Evolutionary conservation across 2,797 vertebrate genomes (phyloP), one percentile per base, ranked within the genome.

Genomic region (Enteromius trimaculatus): DNA sequence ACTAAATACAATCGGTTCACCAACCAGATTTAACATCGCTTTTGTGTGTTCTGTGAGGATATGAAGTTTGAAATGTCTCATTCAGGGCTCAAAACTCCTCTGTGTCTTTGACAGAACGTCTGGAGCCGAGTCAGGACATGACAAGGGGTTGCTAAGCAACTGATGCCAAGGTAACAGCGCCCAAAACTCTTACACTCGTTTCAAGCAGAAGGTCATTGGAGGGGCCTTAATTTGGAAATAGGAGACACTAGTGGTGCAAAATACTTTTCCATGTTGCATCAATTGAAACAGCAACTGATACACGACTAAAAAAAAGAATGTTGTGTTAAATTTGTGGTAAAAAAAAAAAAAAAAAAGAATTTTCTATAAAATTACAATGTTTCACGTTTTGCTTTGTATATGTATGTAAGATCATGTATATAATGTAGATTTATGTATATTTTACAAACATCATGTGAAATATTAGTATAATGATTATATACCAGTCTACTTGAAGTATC

Each of bases 121-220:
- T 66, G 44, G 21, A 80, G 79, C 51, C 0, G 5, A 78, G 65
- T 37, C 21, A 60, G 66, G 53, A 70, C 37, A 62, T 70, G 82
- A 62, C 42, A 29, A 71, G 39, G 34, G 82, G 75, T 83, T 83
- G 75, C 82, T 64, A 78, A 78, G 82, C 82, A 78, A 83, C 82
- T 71, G 29, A 83, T 62, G 53, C 39, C 64, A 60, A 78, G 81
- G 75, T 78, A 83, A 71, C 39, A 21, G 72, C 29, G 6, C 65
- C 75, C 39, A 62, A 83, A 83, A 68, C 26, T 69, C 72, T 19
- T 39, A 51, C 4, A 55, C 42, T 65, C 37, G 8, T 60, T 77
- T 83, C 21, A 44, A 51, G 37, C n/a, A n/a, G n/a, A n/a, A n/a
- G n/a, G n/a, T n/a, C 80, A 0, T 34, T 53, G 60, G 34, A 83